phyloP scores from a whole-genome alignment of 2,113 vertebrate species.

The Anhinga rufa region DNA sequence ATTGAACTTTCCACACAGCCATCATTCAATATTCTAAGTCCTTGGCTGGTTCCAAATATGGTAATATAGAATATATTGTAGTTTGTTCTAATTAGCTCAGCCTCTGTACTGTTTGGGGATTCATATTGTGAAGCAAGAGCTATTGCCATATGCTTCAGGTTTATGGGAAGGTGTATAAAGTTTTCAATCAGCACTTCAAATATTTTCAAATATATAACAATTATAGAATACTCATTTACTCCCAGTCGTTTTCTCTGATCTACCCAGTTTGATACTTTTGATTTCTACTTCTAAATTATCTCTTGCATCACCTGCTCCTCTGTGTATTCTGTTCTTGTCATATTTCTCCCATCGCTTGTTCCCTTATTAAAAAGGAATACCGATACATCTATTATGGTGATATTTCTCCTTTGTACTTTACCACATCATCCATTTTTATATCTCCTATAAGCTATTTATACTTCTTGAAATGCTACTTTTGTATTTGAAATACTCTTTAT shows the following conservation, averaged over 20 bases:
- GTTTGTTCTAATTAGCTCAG: not conserved
- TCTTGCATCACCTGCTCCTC: not conserved
- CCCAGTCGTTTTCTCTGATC: not conserved
- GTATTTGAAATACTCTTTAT: not conserved
- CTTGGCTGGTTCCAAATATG: not conserved
- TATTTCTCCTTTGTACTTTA: not conserved
- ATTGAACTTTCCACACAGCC: not conserved
- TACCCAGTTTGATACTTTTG: not conserved
- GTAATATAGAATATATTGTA: not conserved
- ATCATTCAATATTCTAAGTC: not conserved
- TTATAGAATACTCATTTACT: not conserved
- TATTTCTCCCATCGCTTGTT: not conserved
- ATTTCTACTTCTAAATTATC: not conserved
- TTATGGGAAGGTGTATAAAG: not conserved
- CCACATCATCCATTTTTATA: not conserved
- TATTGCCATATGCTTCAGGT: not conserved
- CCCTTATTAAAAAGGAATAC: not conserved
- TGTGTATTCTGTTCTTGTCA: not conserved
- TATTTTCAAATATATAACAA: conserved; percentile 5
- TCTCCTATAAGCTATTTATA: not conserved
- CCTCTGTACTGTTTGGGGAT: not conserved
- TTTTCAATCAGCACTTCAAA: conserved; percentile 11
- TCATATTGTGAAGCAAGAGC: not conserved
- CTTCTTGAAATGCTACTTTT: not conserved
- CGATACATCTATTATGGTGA: not conserved